Conservation (phyloP, 1,140 invertebrate genomes). For the Leptinotarsa texana region DNA sequence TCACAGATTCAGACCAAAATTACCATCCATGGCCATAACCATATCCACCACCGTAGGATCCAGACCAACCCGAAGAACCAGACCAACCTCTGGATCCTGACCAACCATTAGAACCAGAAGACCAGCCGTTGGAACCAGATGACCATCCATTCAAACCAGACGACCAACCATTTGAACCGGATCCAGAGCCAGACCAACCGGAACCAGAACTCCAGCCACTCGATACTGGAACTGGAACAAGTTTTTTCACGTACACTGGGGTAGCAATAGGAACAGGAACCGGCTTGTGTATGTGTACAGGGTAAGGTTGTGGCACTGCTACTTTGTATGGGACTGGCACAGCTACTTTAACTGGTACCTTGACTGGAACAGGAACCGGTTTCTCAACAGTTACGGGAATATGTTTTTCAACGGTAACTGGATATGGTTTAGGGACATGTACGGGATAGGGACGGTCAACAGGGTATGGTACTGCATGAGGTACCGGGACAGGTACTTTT, state of each 20-base stretch:
- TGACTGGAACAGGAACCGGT: slow-evolving; percentile 43
- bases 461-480: slow-evolving; percentile 46
- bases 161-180: slow-evolving; percentile 2
- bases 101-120: slow-evolving; percentile 13
- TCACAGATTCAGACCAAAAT: background rate
- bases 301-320: slow-evolving; percentile 39
- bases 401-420: slow-evolving; percentile 57
- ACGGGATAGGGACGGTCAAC: slow-evolving; percentile 54
- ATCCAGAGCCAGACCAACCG: slow-evolving; percentile 1
- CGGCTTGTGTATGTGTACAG: slow-evolving; percentile 35
- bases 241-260: slow-evolving; percentile 37
- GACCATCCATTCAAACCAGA: slow-evolving; percentile 14
- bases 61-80: slow-evolving; percentile 14
- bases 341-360: slow-evolving; percentile 42
- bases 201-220: slow-evolving; percentile 19
- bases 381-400: slow-evolving; percentile 50
- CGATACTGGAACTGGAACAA: slow-evolving; percentile 29
- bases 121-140: slow-evolving; percentile 9
- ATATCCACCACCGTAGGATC: slow-evolving; percentile 3
- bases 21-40: background rate
- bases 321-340: slow-evolving; percentile 42
- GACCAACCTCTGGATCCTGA: slow-evolving; percentile 17
- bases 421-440: slow-evolving; percentile 59
- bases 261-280: slow-evolving; percentile 31
- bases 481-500: slow-evolving; percentile 44